Conservation (phyloP, 2,888 invertebrate genomes). For the Aleiodes testaceus region DNA sequence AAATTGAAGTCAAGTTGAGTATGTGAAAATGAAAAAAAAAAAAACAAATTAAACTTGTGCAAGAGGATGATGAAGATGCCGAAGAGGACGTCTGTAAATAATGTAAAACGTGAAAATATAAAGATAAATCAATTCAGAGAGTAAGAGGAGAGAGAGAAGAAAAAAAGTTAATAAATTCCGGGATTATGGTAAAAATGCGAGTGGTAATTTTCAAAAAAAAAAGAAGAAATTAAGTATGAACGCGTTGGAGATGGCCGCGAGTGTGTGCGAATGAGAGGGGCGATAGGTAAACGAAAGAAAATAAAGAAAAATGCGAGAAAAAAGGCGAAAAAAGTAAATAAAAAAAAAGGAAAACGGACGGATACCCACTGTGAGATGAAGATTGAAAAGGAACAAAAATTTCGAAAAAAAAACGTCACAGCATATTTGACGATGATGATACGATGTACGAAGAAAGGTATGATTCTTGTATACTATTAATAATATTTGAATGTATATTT, state of each 20-base stretch:
- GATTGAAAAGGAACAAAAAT: conserved; percentile 42
- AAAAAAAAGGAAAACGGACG: conserved; percentile 43
- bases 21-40: conserved; percentile 41
- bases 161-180: conserved; percentile 27
- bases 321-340: conserved; percentile 27
- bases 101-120: conserved; percentile 31
- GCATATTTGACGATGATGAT: conserved; percentile 53
- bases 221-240: conserved; percentile 24
- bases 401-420: conserved; percentile 47
- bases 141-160: conserved; percentile 41
- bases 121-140: background rate
- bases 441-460: conserved; percentile 58
- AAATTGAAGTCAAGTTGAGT: conserved; percentile 41
- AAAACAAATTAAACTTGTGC: conserved; percentile 42
- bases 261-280: conserved; percentile 37
- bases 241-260: conserved; percentile 25
- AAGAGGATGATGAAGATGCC: conserved; percentile 56
- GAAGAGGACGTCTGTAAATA: conserved; percentile 63
- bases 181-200: conserved; percentile 25
- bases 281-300: conserved; percentile 35
- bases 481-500: conserved; percentile 72
- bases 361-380: conserved; percentile 54
- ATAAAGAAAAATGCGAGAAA: conserved; percentile 23
- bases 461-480: conserved; percentile 71
- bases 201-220: conserved; percentile 26